phyloP scores from a whole-genome alignment of 2,113 vertebrate genomes.

The Pteronura brasiliensis region DNA sequence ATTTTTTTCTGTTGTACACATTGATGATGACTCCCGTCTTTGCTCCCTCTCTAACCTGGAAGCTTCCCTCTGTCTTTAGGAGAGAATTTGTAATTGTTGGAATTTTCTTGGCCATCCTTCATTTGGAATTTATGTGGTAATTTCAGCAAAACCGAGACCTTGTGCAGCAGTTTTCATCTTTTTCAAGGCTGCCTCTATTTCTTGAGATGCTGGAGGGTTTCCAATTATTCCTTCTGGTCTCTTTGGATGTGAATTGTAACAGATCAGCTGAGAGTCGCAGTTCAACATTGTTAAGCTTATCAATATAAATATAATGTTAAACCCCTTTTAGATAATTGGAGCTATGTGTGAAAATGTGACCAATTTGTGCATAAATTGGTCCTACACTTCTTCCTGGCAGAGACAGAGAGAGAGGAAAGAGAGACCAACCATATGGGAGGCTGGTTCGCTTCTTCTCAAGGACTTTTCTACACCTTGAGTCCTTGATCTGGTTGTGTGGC shows the following conservation, averaged over 20 bases:
- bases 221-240: slow-evolving; percentile 88
- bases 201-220: slow-evolving; percentile 85
- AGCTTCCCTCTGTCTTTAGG: slow-evolving; percentile 73
- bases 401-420: slow-evolving; percentile 59
- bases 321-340: slow-evolving; percentile 86
- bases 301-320: slow-evolving; percentile 88
- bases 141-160: slow-evolving; percentile 85
- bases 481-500: slow-evolving; percentile 72
- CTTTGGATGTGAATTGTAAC: slow-evolving; percentile 85
- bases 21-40: slow-evolving; percentile 53
- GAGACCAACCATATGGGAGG: slow-evolving; percentile 71
- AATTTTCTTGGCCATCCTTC: slow-evolving; percentile 84
- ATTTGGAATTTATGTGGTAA: slow-evolving; percentile 86
- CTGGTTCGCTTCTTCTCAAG: slow-evolving; percentile 73
- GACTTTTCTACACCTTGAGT: slow-evolving; percentile 78
- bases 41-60: slow-evolving; percentile 72
- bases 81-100: slow-evolving; percentile 80
- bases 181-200: slow-evolving; percentile 86
- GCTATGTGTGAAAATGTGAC: slow-evolving; percentile 86
- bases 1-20: slow-evolving; percentile 27
- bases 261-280: slow-evolving; percentile 84
- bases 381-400: slow-evolving; percentile 78
- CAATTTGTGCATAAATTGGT: slow-evolving; percentile 84
- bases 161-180: slow-evolving; percentile 83
- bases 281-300: slow-evolving; percentile 87